Evolutionary conservation across 2,888 invertebrate species (phyloP).

Genomic region (Pyrochroa serraticornis): DNA sequence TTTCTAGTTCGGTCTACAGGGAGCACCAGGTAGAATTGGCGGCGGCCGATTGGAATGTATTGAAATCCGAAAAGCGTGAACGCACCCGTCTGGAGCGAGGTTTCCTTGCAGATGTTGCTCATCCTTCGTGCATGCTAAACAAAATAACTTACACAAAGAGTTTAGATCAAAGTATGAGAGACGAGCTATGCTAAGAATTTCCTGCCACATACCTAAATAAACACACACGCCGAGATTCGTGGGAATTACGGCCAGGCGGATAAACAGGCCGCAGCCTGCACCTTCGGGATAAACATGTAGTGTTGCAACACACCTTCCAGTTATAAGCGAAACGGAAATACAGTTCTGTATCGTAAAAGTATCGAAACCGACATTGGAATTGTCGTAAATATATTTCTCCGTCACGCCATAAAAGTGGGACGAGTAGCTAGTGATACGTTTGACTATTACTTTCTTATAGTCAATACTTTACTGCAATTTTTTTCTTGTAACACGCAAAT

Average conservation of each 20-base stretch:
- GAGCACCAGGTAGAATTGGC: conserved; percentile 46
- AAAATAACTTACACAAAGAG: conserved; percentile 25
- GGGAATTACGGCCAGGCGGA: conserved; percentile 16
- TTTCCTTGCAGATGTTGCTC: conserved; percentile 30
- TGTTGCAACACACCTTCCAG: not conserved
- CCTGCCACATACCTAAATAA: conserved; percentile 14
- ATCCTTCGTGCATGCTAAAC: conserved; percentile 29
- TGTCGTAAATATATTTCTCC: no score
- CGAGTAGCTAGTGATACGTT: no score
- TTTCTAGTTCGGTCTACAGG: conserved; percentile 48
- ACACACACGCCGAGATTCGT: conserved; percentile 14
- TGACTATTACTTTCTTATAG: no score
- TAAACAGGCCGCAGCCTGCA: conserved; percentile 12
- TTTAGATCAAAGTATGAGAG: conserved; percentile 24
- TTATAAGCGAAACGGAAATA: not conserved
- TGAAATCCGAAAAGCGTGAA: conserved; percentile 37
- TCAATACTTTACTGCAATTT: no score
- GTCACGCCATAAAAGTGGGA: no score
- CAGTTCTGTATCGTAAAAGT: not conserved
- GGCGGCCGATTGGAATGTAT: conserved; percentile 42
- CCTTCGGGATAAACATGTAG: not conserved
- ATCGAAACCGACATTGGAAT: no score
- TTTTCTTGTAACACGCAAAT: no score
- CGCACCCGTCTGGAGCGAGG: conserved; percentile 14
- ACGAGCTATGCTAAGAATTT: conserved; percentile 14